Base-by-base conservation (phyloP, 2,113 vertebrate species). In the Corynorhinus townsendii region DNA sequence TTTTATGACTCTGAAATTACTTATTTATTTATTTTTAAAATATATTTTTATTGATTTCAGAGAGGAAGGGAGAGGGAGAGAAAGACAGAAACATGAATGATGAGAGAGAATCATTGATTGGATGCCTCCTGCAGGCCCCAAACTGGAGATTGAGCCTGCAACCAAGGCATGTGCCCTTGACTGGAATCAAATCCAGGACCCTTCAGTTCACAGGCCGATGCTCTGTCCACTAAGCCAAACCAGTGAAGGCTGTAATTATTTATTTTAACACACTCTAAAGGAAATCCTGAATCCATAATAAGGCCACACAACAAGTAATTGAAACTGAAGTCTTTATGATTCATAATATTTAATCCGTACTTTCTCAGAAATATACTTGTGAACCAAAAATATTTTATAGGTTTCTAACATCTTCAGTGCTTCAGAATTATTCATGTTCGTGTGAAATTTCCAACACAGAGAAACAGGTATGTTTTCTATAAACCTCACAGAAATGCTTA, bases 401-500 rank as follows among this genome's bases (percentile, higher is more conserved):
- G 5, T 40, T 77, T 49, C 64, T 89, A 73, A 56, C 24, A 80
- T 72, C 71, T 73, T 91, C 43, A 54, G 3, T 47, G 38, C 77
- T 86, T 72, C 68, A 71, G 17, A 79, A 92, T 66, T 86, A 86
- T 73, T 72, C 17, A 72, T 85, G 0, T 40, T 43, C 40, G 35
- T 40, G 7, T 59, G 7, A 84, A 94, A 86, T 82, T 52, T 71
- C 45, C 24, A 86, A 43, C 12, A 77, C 2, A 66, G 6, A 30
- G 66, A 92, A 75, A 81, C 40, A 33, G 6, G 1, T 56, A 7
- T 35, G 40, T 62, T 90, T 89, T 66, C 35, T 47, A 35, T 64
- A 95, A 91, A 84, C 40, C 12, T 68, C 64, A 89, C 0, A 93
- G 59, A 95, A 96, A 72, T 81, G 16, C 19, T 88, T 81, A 24